Base-by-base conservation (phyloP, 2,113 vertebrate species). In the Actenoides hombroni region DNA sequence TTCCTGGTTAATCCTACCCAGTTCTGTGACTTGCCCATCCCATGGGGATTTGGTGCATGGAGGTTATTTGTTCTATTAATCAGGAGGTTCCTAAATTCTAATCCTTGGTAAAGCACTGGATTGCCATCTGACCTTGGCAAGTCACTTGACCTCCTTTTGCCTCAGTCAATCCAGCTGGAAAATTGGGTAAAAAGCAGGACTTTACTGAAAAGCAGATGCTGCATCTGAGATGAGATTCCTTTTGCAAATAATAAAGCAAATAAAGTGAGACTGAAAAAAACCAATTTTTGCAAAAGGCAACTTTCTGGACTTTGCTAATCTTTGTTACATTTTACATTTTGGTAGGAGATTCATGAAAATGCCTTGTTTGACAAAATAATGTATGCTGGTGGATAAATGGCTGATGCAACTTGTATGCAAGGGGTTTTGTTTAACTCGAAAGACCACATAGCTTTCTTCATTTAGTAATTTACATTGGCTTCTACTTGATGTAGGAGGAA, bases 61-160 rank as follows among this genome's bases (percentile, higher is more conserved):
- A 97, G 88, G 94, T 97, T 97, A 96, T 97, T 97, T 97, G 97
- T 97, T 97, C 97, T 96, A 95, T 97, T 97, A 97, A 97, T 97
- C 95, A 95, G 95, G 94, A 95, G 94, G 95, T 97, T 96, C 97
- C 97, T 97, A 96, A 97, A 97, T 97, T 97, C 96, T 97, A 97
- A 97, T 97, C 97, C 96, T 95, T 94, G 96, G 95, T 97, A 96
- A 97, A 97, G 95, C 86, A 94, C 92, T 95, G 94, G 95, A 93
- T 97, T 96, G 94, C 95, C 96, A 95, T 95, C 93, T 97, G 97
- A 97, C 95, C 96, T 97, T 96, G 97, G 91, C 95, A 96, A 97
- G 95, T 95, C 96, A 96, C 95, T 97, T 97, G 97, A 97, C 96
- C 97, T 97, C 74, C 86, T 92, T 97, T 97, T 97, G 96, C 96